These are phyloP conservation scores for Protobothrops mucrosquamatus DNA, from an alignment of 2,113 vertebrate species.

Conservation along the genomic window DNA sequence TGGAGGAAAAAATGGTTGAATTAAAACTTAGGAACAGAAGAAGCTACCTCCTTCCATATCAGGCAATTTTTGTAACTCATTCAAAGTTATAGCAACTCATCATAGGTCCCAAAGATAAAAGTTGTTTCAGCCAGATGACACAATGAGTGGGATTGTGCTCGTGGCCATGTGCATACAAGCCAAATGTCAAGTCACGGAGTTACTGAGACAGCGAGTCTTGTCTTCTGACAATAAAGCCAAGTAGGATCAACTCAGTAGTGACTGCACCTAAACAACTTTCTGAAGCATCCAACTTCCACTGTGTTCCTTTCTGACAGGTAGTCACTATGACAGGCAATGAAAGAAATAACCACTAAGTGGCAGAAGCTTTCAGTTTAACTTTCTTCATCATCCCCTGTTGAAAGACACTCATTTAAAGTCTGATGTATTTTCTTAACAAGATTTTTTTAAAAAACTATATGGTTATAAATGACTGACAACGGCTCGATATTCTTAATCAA, in stretches of 20 bases:
- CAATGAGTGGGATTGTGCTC: background rate
- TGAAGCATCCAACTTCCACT: background rate
- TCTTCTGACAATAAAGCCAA: background rate
- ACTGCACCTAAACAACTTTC: background rate
- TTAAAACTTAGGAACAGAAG: background rate
- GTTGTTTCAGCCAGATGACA: too few relatives aligned
- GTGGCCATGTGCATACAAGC: too few relatives aligned
- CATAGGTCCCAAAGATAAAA: background rate
- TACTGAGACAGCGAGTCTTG: background rate
- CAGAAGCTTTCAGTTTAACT: conserved; percentile 19
- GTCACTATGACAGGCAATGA: background rate
- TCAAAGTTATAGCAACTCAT: background rate
- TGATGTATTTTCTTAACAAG: background rate
- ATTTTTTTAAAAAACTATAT: background rate
- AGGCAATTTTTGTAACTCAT: too few relatives aligned
- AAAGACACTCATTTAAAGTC: background rate
- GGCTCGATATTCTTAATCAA: conserved; percentile 22
- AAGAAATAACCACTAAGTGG: conserved; percentile 51
- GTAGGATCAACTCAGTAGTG: background rate
- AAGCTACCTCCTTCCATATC: background rate
- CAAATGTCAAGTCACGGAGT: background rate
- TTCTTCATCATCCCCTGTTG: background rate
- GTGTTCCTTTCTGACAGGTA: background rate
- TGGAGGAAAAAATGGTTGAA: background rate
- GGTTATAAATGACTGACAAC: background rate